Conservation (phyloP, 2,797 vertebrate species). For the Choloepus didactylus region DNA sequence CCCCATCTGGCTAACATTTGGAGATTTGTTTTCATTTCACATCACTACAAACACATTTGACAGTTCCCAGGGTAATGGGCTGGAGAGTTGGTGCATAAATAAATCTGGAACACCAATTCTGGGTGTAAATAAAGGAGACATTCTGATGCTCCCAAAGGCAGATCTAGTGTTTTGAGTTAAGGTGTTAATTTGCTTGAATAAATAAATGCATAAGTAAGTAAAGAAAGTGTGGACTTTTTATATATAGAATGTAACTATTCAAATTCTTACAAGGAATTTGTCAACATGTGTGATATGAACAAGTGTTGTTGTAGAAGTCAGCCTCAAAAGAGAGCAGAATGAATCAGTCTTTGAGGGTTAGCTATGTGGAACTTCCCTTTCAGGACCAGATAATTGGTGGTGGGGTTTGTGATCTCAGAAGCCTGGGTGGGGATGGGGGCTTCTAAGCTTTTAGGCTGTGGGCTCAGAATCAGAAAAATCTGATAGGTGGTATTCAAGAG, state of each 20-base stretch:
- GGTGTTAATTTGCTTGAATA: constrained; percentile 29
- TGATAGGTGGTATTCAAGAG: background rate
- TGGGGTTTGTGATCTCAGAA: constrained; percentile 25
- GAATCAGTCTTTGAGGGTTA: background rate
- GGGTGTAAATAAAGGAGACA: background rate
- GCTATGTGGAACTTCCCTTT: background rate
- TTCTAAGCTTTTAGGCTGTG: background rate
- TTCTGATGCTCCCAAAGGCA: background rate
- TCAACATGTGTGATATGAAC: background rate
- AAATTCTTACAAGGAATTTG: constrained; percentile 15
- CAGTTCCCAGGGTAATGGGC: constrained; percentile 62
- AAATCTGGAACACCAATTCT: constrained; percentile 12
- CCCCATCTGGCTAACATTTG: constrained; percentile 75
- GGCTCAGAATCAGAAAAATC: background rate
- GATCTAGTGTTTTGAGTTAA: background rate
- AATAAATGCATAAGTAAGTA: constrained; percentile 26
- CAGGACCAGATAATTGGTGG: background rate
- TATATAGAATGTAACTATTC: background rate
- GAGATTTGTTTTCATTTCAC: constrained; percentile 64
- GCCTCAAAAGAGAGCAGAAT: background rate
- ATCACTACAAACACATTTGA: constrained; percentile 32
- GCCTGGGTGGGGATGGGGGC: background rate
- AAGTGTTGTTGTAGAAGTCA: background rate
- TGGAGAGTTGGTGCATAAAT: constrained; percentile 48
- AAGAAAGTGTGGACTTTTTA: background rate